A percentile compares a stretch with the other conserved stretches of the same genome.
Conservation (phyloP, 1,140 invertebrate species). For the Armadillidium nasatum region DNA sequence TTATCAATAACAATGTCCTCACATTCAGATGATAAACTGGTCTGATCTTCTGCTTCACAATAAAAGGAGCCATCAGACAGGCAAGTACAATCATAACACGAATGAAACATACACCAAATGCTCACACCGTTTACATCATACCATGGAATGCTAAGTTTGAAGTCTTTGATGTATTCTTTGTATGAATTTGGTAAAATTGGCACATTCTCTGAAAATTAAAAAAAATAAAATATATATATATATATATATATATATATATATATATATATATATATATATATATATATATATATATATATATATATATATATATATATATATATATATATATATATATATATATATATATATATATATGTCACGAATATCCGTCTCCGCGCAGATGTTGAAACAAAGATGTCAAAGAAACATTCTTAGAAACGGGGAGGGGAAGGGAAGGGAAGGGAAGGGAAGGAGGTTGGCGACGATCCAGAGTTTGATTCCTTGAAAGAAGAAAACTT, state of each 20-base stretch:
- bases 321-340: no score
- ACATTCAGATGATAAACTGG: background rate
- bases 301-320: no score
- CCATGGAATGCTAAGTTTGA: slow-evolving; percentile 35
- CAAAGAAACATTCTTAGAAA: no score
- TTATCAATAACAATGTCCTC: background rate
- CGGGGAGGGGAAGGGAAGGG: no score
- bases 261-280: no score
- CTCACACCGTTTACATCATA: slow-evolving; percentile 38
- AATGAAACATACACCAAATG: slow-evolving; percentile 39
- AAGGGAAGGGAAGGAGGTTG: no score
- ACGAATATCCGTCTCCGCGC: no score
- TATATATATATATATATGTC: no score
- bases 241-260: background rate
- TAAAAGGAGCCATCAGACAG: slow-evolving; percentile 23
- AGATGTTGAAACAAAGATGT: no score
- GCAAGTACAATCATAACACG: slow-evolving; percentile 38
- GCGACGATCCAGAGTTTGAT: no score
- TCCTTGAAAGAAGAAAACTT: no score
- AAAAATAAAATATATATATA: background rate
- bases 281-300: no score
- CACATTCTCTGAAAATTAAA: slow-evolving; percentile 12
- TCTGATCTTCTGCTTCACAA: background rate
- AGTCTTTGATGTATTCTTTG: slow-evolving; percentile 30
- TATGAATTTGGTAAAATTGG: slow-evolving; percentile 29